Base-by-base conservation (phyloP, 2,113 vertebrate species). In the Calidris pugnax region DNA sequence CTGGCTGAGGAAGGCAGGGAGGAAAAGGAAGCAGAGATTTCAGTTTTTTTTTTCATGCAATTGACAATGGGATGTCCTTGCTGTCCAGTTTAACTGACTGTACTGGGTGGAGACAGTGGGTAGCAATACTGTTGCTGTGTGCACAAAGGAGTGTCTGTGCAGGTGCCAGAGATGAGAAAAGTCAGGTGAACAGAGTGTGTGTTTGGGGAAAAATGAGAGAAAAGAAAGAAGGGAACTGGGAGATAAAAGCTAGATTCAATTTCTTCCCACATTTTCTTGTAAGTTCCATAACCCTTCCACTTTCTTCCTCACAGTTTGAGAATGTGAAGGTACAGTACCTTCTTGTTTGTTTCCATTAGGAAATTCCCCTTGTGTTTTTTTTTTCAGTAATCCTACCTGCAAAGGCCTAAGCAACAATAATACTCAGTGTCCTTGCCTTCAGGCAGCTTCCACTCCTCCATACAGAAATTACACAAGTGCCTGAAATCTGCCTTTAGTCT, bases 11-110 rank as follows among this genome's bases (percentile, higher is more conserved):
- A 30, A 48, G 57, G 67, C 2, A 8, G 16, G 24, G 20, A 68
- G 37, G 24, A 63, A 47, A 78, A 66, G 26, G 15, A 79, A 72
- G 43, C 32, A 72, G 35, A 28, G 27, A 6, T 28, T 47, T 47
- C 13, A 3, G 33, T 1, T 32, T 56, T 41, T 83, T 41, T 83
- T 53, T 37, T 87, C 5, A 0, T 32, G 5, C 10, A 24, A 1
- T 26, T 37, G 37, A 0, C 1, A 3, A 0, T 14, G 14, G 3
- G 28, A 12, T 37, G 13, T 21, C 47, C 23, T 57, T 86, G 26
- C 56, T 77, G 0, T 21, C 21, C 22, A 9, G 0, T 16, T 30
- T 14, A 12, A 11, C 7, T 53, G 30, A 1, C 41, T 18, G 35
- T 15, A 2, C 6, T 32, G 11, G 15, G 4, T 3, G 10, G 35